A percentile compares a stretch with the other conserved stretches of the same genome.
Conservation (phyloP, 2,888 invertebrate genomes). For the Amitus sp. region DNA sequence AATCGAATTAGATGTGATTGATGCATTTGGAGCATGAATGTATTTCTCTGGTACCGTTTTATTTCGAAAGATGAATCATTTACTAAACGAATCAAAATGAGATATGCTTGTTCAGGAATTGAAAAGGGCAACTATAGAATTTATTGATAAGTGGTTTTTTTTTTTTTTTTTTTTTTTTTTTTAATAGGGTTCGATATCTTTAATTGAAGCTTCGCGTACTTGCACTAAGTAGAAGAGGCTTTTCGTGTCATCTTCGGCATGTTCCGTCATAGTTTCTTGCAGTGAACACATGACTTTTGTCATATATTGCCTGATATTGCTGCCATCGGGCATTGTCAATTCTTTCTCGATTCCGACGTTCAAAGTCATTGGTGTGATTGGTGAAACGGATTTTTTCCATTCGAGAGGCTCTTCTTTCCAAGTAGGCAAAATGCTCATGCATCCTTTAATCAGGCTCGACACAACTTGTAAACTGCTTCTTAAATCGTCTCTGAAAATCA, state of each 20-base stretch:
- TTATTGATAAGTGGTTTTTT: too few species aligned
- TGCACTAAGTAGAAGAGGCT: constrained; percentile 70
- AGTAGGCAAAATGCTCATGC: constrained; percentile 75
- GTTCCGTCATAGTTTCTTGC: constrained; percentile 73
- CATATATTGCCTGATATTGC: constrained; percentile 75
- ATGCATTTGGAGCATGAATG: too few species aligned
- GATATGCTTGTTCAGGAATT: background rate
- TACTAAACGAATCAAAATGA: constrained; percentile 4
- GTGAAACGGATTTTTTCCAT: constrained; percentile 66
- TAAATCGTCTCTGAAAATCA: constrained; percentile 72
- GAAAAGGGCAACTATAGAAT: too few species aligned
- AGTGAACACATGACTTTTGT: constrained; percentile 72
- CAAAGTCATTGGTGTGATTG: constrained; percentile 51
- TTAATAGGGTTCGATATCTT: too few species aligned
- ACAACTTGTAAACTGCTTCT: constrained; percentile 76
- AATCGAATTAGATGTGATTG: too few species aligned
- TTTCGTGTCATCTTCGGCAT: constrained; percentile 83
- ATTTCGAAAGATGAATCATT: too few species aligned
- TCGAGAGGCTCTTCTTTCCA: constrained; percentile 71
- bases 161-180: too few species aligned
- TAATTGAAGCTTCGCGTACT: too few species aligned
- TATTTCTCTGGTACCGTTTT: too few species aligned
- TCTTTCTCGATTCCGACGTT: constrained; percentile 50
- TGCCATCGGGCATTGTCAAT: constrained; percentile 73
- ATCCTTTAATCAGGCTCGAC: constrained; percentile 71